Evolutionary conservation across 2,888 invertebrate species (phyloP), one percentile per base, ranked within the genome.

Genomic region (Pharmacophagus antenor): DNA sequence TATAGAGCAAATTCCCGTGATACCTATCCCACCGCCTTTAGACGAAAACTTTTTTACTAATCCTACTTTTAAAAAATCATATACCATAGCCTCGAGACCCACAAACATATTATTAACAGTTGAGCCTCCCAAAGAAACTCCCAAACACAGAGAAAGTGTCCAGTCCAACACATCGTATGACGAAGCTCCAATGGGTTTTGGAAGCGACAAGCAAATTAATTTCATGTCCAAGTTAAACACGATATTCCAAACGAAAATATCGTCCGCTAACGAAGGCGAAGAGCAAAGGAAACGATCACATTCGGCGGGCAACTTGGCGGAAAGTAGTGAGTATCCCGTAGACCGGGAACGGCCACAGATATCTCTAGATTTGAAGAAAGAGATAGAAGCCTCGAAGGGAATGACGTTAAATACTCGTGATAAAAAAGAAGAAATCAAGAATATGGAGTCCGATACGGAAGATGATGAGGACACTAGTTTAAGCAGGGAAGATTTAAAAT

Each of bases 201-300:
- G 77, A 2, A 78, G 77, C 55, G 73, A 75, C 25, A 73, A 73
- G 57, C 75, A 77, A 67, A 73, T 85, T 52, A 70, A 79, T 65
- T 89, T 91, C 54, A 87, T 88, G 85, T 82, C 84, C 0, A 91
- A 89, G 70, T 67, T 91, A 31, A 85, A 85, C 22, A 75, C 79
- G 46, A 78, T 91, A 65, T 86, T 86, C 51, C 84, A 88, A 66
- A 85, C 73, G 42, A 81, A 85, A 72, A 82, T 84, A 53, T 64
- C 70, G 7, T 56, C 67, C 22, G 69, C 65, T 2, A 71, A 67
- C 31, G 84, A 83, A 41, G 82, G 75, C 0, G 82, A 83, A 15
- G 81, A 82, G 53, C 77, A 77, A 18, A 76, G 78, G 61, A 77
- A 70, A 63, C 73, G 88, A 59, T 90, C 89, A 0, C 80, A 84